These are phyloP conservation scores for Paelopatides confundens DNA, from an alignment of 53 echinoderm and acorn worm genomes.

Conservation along the genomic window DNA sequence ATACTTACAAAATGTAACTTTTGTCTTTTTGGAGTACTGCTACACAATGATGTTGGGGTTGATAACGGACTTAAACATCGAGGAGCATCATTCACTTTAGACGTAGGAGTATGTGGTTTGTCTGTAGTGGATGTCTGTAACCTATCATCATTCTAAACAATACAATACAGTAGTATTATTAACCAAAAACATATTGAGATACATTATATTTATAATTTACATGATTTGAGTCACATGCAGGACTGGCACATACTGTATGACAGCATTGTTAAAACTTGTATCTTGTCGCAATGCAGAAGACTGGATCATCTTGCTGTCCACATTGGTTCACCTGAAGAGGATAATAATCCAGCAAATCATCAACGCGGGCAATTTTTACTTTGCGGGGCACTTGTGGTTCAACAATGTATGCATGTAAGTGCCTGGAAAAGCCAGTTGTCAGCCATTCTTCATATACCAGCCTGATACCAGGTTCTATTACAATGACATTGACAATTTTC, in stretches of 20 bases:
- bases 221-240: no score
- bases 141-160: no score
- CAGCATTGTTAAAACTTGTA: not conserved
- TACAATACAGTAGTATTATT: no score
- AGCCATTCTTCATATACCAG: conserved; percentile 14
- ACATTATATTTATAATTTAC: no score
- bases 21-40: no score
- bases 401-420: conserved; percentile 13
- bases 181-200: no score
- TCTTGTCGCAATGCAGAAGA: conserved; percentile 9
- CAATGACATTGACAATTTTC: conserved; percentile 29
- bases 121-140: no score
- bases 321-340: conserved; percentile 14
- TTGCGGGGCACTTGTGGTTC: not conserved
- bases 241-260: not conserved
- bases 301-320: not conserved
- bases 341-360: conserved; percentile 23
- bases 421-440: conserved; percentile 17
- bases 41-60: no score
- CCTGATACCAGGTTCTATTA: not conserved
- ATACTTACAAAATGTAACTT: no score
- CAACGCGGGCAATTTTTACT: not conserved
- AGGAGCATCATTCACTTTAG: no score
- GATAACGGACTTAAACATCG: no score
- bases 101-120: no score